Evolutionary conservation across 23 tunicate species (phyloP).

Genomic region (Styela plicata): DNA sequence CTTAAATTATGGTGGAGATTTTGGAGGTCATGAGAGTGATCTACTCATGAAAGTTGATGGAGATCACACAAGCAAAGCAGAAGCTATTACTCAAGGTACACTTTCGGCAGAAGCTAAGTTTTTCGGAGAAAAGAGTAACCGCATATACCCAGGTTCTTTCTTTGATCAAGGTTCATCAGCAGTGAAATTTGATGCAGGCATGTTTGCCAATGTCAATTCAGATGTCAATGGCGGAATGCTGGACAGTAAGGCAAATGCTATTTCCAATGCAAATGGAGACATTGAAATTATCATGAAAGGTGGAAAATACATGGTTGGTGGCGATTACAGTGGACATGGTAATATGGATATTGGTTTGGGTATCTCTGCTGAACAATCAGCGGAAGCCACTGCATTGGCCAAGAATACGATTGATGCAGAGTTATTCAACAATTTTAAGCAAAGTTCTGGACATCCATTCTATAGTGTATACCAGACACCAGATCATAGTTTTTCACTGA

Average conservation of each 20-base stretch:
- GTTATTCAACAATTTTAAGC: no score
- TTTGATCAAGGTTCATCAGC: neutral
- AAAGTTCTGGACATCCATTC: neutral
- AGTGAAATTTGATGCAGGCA: neutral
- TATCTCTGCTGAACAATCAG: neutral
- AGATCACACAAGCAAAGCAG: neutral
- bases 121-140: neutral
- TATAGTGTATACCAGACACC: neutral
- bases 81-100: neutral
- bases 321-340: neutral
- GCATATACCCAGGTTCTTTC: neutral
- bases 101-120: neutral
- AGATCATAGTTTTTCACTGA: neutral
- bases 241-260: neutral
- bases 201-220: neutral
- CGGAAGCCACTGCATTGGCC: neutral
- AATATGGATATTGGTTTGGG: neutral
- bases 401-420: neutral
- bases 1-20: neutral
- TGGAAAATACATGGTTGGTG: neutral
- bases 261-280: neutral
- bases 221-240: neutral
- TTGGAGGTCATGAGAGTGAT: neutral
- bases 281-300: neutral
- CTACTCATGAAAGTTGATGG: neutral